Base-by-base conservation (phyloP, 2,797 vertebrate genomes). In the Pseudotriccus pelzelni region DNA sequence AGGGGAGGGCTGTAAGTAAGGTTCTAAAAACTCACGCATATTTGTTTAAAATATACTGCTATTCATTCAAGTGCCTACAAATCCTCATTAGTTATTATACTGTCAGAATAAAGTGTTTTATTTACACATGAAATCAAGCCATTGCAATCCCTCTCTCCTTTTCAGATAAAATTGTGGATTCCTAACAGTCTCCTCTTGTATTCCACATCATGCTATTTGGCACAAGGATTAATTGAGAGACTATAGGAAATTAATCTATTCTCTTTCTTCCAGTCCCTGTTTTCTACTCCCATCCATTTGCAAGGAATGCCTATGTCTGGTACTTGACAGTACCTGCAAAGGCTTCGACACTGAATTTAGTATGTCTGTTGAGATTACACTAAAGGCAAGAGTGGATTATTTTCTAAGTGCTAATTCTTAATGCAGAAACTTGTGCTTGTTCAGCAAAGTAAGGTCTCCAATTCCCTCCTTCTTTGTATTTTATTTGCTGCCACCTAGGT, bases 341-440 rank as follows among this genome's bases (percentile, higher is more conserved):
- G 49, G 50, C 43, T 87, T 94, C 80, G 32, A 77, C 66, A n/a
- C 4, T 25, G 68, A 90, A 94, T 97, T 96, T 91, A 92, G 73
- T 59, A 43, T 12, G 34, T 94, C 82, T 95, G 79, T 77, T 81
- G 84, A 96, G 79, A 94, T 95, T 95, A 96, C 43, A 52, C 78
- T 91, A 79, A 76, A 88, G 36, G 28, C 39, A 92, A 75, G 21
- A 49, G 73, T 28, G 41, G 89, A 92, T 91, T 95, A 93, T 94
- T 94, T 94, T 89, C 44, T 36, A 81, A 92, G 2, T 53, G 66
- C 60, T 95, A 96, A 95, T 94, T 86, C 87, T 84, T 79, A 94
- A 79, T 66, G 76, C 56, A 82, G 56, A 82, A 66, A 81, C 87
- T 72, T 84, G 52, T 91, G 92, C 72, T 94, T 89, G 43, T 96